Base-by-base conservation (phyloP, 2,113 vertebrate genomes). In the Apteryx owenii region DNA sequence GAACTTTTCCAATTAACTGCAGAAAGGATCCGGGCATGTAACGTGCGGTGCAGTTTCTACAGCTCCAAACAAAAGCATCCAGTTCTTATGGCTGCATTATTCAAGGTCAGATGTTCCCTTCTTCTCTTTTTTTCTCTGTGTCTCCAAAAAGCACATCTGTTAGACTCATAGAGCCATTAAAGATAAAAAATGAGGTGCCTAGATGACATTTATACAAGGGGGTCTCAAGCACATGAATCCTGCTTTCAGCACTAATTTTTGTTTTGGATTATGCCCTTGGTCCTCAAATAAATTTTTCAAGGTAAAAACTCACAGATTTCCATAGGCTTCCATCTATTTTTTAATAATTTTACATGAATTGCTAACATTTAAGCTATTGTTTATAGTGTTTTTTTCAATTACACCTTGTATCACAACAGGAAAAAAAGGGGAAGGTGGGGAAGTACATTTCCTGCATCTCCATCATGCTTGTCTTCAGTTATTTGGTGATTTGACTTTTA, bases 111-210 rank as follows among this genome's bases (percentile, higher is more conserved):
- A 21, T 73, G 93, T 91, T 88, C 22, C 61, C 20, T 70, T 85
- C n/a, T 85, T 86, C 72, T 53, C 40, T 5, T 60, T 46, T 7
- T 40, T 70, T 62, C 33, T 70, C 4, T 20, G 4, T 78, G 48
- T 64, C 50, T 95, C 68, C 36, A 93, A 62, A 77, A 91, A 54
- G 46, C 73, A 93, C 92, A 96, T 95, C 92, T 97, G 96, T 53
- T 96, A 96, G 87, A 68, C 5, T 79, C 26, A 90, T 91, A 88
- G 79, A 83, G 40, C 44, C 44, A 88, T 46, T 81, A 77, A 46
- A 69, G 40, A 81, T 80, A 81, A 97, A 97, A 93, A 73, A 96
- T 91, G 88, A 96, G 17, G 93, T 91, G 85, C 65, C 89, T 90
- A 21, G 72, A 58, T 78, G 68, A 91, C 1, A 12, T 40, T 36